Conservation (phyloP, 1,140 invertebrate genomes). For the Tetramorium alpestre region DNA sequence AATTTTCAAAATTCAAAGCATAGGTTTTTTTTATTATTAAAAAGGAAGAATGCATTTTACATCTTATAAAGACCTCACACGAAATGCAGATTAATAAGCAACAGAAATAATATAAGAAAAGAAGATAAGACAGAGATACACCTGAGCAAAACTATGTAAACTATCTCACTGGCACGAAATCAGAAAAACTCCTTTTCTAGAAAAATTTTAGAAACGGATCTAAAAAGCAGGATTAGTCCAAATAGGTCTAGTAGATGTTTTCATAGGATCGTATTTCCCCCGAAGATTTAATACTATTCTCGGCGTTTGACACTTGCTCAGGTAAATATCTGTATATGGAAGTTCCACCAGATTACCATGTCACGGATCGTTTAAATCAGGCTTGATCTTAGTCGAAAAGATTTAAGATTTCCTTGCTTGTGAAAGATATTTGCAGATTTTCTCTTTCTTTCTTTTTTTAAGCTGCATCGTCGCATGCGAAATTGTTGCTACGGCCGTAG, state of each 20-base stretch:
- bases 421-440: not conserved
- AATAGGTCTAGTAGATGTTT: slow-evolving; percentile 2
- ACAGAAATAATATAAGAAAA: no score
- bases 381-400: not conserved
- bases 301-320: not conserved
- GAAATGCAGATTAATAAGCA: no score
- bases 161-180: not conserved
- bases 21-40: no score
- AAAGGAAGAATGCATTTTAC: no score
- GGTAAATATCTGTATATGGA: not conserved
- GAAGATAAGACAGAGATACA: not conserved
- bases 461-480: not conserved
- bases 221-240: not conserved
- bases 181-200: not conserved
- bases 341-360: not conserved
- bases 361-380: not conserved
- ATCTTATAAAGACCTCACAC: no score
- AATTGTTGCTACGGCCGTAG: not conserved
- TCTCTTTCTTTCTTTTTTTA: not conserved
- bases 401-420: no score
- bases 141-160: not conserved
- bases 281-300: not conserved
- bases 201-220: slow-evolving; percentile 6
- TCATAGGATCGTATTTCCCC: slow-evolving; percentile 17
- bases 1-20: no score